Evolutionary conservation across 1,140 invertebrate genomes (phyloP), one percentile per base, ranked within the genome.

Genomic region (Ips nitidus): DNA sequence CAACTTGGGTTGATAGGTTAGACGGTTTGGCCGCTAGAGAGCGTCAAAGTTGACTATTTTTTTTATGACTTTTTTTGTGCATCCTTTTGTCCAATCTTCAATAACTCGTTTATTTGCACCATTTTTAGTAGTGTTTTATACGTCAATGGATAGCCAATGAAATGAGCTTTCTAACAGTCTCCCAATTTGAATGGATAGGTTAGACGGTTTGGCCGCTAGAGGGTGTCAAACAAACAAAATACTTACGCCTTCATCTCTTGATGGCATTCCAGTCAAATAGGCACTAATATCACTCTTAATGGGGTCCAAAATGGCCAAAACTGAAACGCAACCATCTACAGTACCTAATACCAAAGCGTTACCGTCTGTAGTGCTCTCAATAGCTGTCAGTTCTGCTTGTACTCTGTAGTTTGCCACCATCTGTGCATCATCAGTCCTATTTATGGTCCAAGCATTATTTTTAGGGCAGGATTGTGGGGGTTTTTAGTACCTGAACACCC

Each of bases 331-430:
- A 4, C 96, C 96, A 79, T 98, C 95, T 3, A 97, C 91, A 0
- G 94, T 95, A 0, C 94, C 95, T 38, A 98, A 83, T 1, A 96
- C 91, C 41, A 98, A 85, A 53, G 86, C 90, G 76, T 82, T 90
- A 74, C 95, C 93, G 78, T 94, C 92, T 52, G 88, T 87, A 4
- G 91, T 93, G 71, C 90, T 92, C 70, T 91, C 90, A 47, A 95
- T 89, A 1, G 91, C 91, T 69, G 90, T 95, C 56, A 97, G 83
- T 82, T 98, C 95, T 2, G 95, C 94, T 76, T 94, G 93, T 1
- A 97, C 90, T 72, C 94, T 85, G 78, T 94, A 98, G 82, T 98
- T 96, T 37, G 95, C 95, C 72, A 98, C 90, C 85, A 94, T 90
- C 77, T 90, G 86, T 1, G 93, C 94, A 80, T 98, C 95, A 1